These are phyloP conservation scores for Philotrypesis tridentata DNA, from an alignment of 1,140 invertebrate genomes.

Conservation along the genomic window DNA sequence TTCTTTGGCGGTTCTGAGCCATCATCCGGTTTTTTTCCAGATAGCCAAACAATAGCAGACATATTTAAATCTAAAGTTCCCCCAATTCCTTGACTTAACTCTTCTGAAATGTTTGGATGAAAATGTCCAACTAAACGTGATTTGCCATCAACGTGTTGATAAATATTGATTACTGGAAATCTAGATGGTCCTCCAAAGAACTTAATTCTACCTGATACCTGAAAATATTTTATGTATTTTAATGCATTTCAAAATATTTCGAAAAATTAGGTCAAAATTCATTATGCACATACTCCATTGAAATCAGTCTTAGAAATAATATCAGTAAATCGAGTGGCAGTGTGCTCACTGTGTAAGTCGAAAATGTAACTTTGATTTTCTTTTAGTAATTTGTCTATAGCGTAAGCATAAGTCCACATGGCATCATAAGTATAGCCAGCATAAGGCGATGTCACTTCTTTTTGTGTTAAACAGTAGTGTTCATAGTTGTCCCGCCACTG, in stretches of 20 bases:
- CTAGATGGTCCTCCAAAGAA: constrained; percentile 82
- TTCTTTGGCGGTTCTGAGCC: constrained; percentile 76
- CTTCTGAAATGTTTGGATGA: constrained; percentile 74
- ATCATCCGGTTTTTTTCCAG: constrained; percentile 79
- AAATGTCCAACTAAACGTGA: constrained; percentile 79
- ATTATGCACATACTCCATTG: constrained; percentile 72
- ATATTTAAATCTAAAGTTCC: constrained; percentile 75
- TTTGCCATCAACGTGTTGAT: constrained; percentile 79
- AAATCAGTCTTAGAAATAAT: constrained; percentile 80
- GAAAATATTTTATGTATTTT: not conserved
- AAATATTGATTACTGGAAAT: constrained; percentile 80
- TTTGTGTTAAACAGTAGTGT: constrained; percentile 51
- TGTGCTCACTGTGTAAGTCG: constrained; percentile 64
- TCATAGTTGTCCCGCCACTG: constrained; percentile 76
- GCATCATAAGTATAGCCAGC: constrained; percentile 89
- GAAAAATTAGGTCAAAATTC: not conserved
- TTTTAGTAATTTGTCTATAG: constrained; percentile 79
- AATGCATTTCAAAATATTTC: not conserved
- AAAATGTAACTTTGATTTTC: constrained; percentile 68
- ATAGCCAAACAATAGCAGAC: constrained; percentile 79
- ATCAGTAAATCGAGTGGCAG: constrained; percentile 73
- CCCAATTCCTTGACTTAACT: constrained; percentile 63
- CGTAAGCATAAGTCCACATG: constrained; percentile 87
- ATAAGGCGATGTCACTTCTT: constrained; percentile 75
- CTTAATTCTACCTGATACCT: constrained; percentile 83